These are phyloP conservation scores for Ips typographus DNA, from an alignment of 1,140 invertebrate genomes.

Conservation along the genomic window DNA sequence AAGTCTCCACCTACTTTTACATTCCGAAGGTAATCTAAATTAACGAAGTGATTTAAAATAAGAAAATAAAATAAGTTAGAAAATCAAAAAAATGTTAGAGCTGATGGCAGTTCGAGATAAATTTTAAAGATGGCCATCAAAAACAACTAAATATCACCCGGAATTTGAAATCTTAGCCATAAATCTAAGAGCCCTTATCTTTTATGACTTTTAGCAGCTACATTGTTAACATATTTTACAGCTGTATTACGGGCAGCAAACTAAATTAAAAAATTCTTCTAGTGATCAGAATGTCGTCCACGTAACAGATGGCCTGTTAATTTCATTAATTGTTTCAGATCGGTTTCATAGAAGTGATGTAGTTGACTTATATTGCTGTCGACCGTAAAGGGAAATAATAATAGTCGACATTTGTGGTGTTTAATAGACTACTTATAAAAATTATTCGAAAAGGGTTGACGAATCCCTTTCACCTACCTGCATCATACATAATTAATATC, in stretches of 20 bases:
- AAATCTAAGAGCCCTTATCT: constrained; percentile 23
- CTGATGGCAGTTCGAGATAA: constrained; percentile 1
- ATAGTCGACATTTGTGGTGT: no score
- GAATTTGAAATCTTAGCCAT: constrained; percentile 22
- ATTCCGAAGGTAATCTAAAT: no score
- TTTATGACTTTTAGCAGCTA: constrained; percentile 27
- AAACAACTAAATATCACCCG: constrained; percentile 28
- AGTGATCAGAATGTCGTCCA: not conserved
- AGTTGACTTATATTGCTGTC: no score
- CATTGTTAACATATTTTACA: constrained; percentile 29
- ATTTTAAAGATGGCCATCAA: constrained; percentile 9
- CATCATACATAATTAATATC: not conserved
- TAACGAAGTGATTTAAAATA: no score
- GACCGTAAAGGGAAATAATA: no score
- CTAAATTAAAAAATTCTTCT: constrained; percentile 25
- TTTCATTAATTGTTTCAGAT: constrained; percentile 15
- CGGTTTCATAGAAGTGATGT: not conserved
- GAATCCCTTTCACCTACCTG: not conserved
- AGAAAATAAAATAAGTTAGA: no score
- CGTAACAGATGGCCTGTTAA: constrained; percentile 8
- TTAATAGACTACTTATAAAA: no score
- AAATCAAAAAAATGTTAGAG: not conserved
- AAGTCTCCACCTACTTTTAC: no score
- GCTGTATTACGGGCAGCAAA: constrained; percentile 21
- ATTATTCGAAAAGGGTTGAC: not conserved